Conservation (phyloP, 1,140 invertebrate species). For the Anastrepha obliqua region DNA sequence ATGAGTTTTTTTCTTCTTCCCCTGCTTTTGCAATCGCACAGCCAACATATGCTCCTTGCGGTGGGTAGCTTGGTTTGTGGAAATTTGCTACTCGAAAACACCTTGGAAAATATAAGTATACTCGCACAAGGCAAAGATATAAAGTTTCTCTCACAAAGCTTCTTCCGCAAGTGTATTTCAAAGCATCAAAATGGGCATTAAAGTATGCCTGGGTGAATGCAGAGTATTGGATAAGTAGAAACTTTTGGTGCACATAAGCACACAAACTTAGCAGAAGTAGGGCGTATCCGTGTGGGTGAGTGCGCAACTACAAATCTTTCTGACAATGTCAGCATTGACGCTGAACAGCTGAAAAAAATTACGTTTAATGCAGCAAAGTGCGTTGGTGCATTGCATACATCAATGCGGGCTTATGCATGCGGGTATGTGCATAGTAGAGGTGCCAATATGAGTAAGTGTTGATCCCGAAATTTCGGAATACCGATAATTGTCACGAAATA, state of each 20-base stretch:
- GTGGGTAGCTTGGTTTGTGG: no score
- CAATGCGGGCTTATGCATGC: background rate
- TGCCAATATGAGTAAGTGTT: no score
- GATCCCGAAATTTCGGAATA: no score
- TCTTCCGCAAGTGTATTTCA: background rate
- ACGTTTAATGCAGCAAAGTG: background rate
- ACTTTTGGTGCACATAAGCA: background rate
- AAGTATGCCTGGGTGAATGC: background rate
- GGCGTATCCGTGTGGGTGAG: background rate
- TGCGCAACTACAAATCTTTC: background rate
- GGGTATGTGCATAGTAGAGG: background rate
- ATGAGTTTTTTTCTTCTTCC: no score
- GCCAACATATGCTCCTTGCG: no score
- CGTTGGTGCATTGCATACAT: background rate
- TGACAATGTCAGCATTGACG: background rate
- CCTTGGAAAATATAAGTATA: no score
- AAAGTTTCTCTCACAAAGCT: background rate
- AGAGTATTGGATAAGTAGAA: background rate
- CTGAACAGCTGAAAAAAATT: background rate
- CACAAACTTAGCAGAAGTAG: background rate
- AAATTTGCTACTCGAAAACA: no score
- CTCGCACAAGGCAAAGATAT: background rate
- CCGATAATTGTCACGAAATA: no score
- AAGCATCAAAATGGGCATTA: slow-evolving; percentile 18
- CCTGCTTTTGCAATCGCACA: no score